phyloP scores from a whole-genome alignment of 2,888 invertebrate genomes.

The Drosophila subsilvestris region DNA sequence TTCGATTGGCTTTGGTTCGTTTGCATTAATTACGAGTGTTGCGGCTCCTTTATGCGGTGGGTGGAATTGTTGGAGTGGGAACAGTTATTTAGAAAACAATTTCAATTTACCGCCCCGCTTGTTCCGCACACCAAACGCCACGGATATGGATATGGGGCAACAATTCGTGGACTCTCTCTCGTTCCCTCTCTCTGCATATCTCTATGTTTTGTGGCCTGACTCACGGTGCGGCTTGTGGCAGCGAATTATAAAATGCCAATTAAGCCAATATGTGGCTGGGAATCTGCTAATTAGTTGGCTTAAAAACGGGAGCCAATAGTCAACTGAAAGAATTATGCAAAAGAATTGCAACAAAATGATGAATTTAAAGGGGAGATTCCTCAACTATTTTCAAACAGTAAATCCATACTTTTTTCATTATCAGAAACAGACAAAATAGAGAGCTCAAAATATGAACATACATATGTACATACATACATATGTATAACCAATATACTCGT shows the following conservation, averaged over 20 bases:
- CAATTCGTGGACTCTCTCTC: too few species aligned
- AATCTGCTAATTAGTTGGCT: constrained; percentile 4
- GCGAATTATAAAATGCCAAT: constrained; percentile 9
- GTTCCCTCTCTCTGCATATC: background rate
- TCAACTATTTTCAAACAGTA: too few species aligned
- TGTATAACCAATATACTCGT: too few species aligned
- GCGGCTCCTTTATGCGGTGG: constrained; percentile 4
- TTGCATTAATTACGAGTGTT: constrained; percentile 22
- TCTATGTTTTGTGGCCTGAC: background rate
- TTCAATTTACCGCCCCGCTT: too few species aligned
- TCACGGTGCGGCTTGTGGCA: constrained; percentile 5
- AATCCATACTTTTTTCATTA: too few species aligned
- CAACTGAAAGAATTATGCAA: background rate
- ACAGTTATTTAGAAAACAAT: too few species aligned
- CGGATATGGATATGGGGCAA: too few species aligned
- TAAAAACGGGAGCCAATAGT: background rate
- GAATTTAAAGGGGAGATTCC: background rate
- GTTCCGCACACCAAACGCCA: too few species aligned
- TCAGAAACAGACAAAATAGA: too few species aligned
- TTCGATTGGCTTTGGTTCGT: constrained; percentile 1
- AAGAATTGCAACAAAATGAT: background rate
- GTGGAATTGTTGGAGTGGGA: too few species aligned
- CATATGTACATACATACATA: too few species aligned
- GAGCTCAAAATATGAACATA: too few species aligned
- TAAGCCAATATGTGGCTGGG: constrained; percentile 20